Percentiles rank a stretch among this genome's conserved stretches.
phyloP scores from a whole-genome alignment of 1,140 invertebrate genomes.

The Brachystomella parvula region DNA sequence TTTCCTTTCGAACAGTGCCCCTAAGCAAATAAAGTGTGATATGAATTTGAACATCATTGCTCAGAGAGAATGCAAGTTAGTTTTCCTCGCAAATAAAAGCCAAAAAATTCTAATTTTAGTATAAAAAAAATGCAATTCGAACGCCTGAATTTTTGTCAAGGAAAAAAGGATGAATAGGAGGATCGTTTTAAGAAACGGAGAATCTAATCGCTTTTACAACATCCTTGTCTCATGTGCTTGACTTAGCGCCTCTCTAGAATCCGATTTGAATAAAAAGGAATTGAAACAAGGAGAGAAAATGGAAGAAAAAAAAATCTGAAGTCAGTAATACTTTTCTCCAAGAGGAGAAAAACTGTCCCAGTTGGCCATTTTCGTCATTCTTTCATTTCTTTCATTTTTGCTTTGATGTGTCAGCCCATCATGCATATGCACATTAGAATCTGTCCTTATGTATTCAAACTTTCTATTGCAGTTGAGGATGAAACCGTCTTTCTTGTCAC shows the following conservation, averaged over 20 bases:
- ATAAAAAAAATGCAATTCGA: too few relatives aligned
- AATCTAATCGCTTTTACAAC: not conserved
- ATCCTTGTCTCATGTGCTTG: not conserved
- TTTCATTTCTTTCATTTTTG: constrained; percentile 21
- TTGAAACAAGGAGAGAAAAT: not conserved
- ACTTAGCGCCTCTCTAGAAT: too few relatives aligned
- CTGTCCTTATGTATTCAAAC: not conserved
- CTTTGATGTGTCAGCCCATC: constrained; percentile 32
- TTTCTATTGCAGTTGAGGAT: not conserved
- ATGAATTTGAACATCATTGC: too few relatives aligned
- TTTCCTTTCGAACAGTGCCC: not conserved
- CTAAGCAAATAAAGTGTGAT: not conserved
- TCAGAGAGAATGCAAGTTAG: too few relatives aligned
- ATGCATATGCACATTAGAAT: constrained; percentile 27
- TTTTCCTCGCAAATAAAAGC: not conserved
- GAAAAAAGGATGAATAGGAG: not conserved
- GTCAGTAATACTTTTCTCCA: not conserved
- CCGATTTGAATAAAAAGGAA: not conserved
- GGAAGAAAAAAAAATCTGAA: not conserved
- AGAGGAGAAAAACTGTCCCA: constrained; percentile 17
- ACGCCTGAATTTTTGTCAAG: not conserved
- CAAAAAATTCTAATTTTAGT: not conserved
- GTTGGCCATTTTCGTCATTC: constrained; percentile 26
- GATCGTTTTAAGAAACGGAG: not conserved
- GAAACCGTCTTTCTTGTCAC: constrained; percentile 4